Base-by-base conservation (phyloP, 2,888 invertebrate species). In the Microctonus aethiopoides region DNA sequence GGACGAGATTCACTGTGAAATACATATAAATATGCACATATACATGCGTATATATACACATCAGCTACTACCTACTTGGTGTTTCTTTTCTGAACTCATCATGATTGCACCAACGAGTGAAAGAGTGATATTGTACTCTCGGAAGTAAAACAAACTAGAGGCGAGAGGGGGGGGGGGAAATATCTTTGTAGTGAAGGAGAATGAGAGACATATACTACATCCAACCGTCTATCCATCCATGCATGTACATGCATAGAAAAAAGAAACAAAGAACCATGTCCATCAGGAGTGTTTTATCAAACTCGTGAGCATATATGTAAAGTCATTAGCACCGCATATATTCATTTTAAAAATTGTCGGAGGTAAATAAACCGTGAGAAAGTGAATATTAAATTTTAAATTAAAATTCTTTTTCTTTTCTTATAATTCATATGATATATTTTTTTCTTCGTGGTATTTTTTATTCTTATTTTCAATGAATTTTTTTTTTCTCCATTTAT, bases 1-100 rank as follows among this genome's bases (percentile, higher is more conserved):
- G 67, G 67, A 68, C 67, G 67, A 67, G 67, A 68, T 68, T 66
- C 61, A 66, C 39, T 51, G 70, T 56, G 56, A 52, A 57, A 39
- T 41, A 39, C 39, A 62, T 63, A 63, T n/a, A 52, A 32, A 11
- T 2, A 36, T 36, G 26, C n/a, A n/a, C n/a, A n/a, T n/a, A n/a
- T n/a, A n/a, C n/a, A n/a, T n/a, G n/a, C n/a, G n/a, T n/a, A n/a
- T n/a, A n/a, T n/a, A 22, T 26, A 56, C 20, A 56, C 24, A 24
- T 36, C 39, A 24, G 36, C 56, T 39, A 32, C 16, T 36, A 36
- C 22, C 60, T n/a, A 20, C 34, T 34, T 34, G 29, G n/a, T 57
- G 16, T 57, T 57, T 34, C 34, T 57, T 57, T 57, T 16, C 34
- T 57, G 10, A 16, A 3, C 26, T 54, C 54, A 54, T 54, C 54